Evolutionary conservation across 2,113 vertebrate species (phyloP).

Genomic region (Garra rufa): DNA sequence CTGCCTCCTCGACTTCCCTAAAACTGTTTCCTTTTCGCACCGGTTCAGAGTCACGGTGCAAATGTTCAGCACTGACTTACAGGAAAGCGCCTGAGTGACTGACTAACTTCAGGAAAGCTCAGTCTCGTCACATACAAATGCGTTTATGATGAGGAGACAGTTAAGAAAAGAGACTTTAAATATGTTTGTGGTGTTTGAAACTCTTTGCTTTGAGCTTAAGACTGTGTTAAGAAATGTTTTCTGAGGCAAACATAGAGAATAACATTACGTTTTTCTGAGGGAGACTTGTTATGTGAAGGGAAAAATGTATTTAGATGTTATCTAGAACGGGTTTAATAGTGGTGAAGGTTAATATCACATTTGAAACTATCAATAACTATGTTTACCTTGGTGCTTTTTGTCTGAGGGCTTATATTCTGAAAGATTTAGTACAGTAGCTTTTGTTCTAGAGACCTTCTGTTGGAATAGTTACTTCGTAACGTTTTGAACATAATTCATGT

Average conservation of each 20-base stretch:
- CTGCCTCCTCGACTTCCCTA: constrained; percentile 51
- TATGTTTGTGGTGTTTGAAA: background rate
- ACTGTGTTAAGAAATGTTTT: background rate
- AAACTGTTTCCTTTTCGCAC: constrained; percentile 74
- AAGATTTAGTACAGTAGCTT: background rate
- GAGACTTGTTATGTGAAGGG: background rate
- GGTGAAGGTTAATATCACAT: background rate
- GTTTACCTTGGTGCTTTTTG: background rate
- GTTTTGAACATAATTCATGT: background rate
- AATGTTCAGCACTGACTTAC: constrained; percentile 80
- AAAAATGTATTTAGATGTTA: background rate
- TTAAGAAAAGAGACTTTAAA: background rate
- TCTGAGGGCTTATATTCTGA: background rate
- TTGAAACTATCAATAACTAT: background rate
- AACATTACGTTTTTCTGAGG: background rate
- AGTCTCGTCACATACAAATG: background rate
- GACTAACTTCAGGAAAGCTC: constrained; percentile 53
- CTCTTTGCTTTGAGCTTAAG: background rate
- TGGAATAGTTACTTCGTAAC: background rate
- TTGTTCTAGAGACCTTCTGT: background rate
- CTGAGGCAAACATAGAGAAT: background rate
- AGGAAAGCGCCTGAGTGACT: constrained; percentile 79
- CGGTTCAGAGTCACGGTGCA: constrained; percentile 59
- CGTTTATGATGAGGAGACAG: background rate
- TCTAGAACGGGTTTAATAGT: background rate